Percentiles rank a stretch among this genome's conserved stretches.
phyloP scores from a whole-genome alignment of 2,113 vertebrate species.

The Hassar affinis region DNA sequence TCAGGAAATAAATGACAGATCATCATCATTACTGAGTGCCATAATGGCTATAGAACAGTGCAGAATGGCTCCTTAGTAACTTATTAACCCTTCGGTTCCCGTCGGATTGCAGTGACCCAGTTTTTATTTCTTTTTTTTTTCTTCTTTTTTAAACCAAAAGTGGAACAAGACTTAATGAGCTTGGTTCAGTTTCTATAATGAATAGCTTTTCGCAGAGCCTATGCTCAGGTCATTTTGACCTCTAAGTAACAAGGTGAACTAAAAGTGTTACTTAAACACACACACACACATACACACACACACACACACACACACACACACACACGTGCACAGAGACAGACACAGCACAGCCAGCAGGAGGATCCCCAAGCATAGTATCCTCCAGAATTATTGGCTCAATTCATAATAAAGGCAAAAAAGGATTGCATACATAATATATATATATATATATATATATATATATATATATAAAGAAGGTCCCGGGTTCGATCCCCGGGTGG shows the following conservation, averaged over 20 bases:
- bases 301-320: too few species aligned
- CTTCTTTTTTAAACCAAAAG: background rate
- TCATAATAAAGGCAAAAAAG: too few species aligned
- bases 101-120: background rate
- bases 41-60: slow-evolving; percentile 59
- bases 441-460: too few species aligned
- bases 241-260: slow-evolving; percentile 2
- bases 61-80: slow-evolving; percentile 50
- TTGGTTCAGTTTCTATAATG: background rate
- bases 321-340: too few species aligned
- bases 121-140: background rate
- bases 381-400: too few species aligned
- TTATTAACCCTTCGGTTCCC: slow-evolving; percentile 27
- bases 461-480: too few species aligned
- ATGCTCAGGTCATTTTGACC: background rate
- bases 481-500: too few species aligned
- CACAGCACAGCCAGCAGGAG: too few species aligned
- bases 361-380: too few species aligned
- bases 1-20: slow-evolving; percentile 29
- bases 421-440: too few species aligned
- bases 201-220: background rate
- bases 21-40: slow-evolving; percentile 27
- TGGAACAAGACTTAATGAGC: background rate
- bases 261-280: background rate
- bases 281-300: too few species aligned